phyloP scores from a whole-genome alignment of 92 coral and sea anemone species.

The Siderastrea radians region DNA sequence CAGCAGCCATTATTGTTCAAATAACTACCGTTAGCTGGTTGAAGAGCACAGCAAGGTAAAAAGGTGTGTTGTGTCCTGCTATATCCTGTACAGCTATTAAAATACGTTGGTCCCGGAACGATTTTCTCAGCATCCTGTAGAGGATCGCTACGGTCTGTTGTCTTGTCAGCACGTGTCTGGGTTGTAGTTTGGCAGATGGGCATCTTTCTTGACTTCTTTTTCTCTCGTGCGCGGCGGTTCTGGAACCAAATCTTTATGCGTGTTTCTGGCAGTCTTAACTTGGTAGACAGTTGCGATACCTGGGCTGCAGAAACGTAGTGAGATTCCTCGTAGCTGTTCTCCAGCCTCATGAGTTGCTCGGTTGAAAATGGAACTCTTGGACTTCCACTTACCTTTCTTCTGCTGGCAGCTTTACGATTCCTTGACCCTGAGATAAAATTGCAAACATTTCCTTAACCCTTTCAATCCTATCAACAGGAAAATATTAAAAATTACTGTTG shows the following conservation, averaged over 20 bases:
- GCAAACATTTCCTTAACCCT: constrained; percentile 5
- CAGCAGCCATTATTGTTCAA: constrained; percentile 1
- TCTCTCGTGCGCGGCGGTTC: constrained; percentile 75
- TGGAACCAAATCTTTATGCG: constrained; percentile 78
- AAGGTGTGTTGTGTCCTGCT: neutral
- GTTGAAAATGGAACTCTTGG: constrained; percentile 79
- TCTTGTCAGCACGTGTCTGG: neutral
- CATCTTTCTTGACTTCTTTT: constrained; percentile 30
- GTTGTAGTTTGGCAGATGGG: neutral
- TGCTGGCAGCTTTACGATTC: constrained; percentile 43
- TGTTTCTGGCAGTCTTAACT: constrained; percentile 47
- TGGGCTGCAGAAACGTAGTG: constrained; percentile 53
- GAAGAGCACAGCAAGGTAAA: neutral
- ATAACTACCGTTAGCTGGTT: neutral
- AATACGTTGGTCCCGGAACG: neutral
- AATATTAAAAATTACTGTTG: neutral
- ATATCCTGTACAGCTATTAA: neutral
- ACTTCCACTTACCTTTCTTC: constrained; percentile 55
- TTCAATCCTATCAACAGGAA: neutral
- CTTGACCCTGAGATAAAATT: constrained; percentile 54
- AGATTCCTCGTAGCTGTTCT: constrained; percentile 48
- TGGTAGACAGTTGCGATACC: constrained; percentile 42
- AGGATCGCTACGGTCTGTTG: neutral
- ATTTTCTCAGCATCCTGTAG: neutral
- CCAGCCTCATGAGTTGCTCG: constrained; percentile 57